A percentile compares a stretch with the other conserved stretches of the same genome.
These are phyloP conservation scores for Coptodon rendalli DNA, from an alignment of 2,113 vertebrate species.

Conservation along the genomic window DNA sequence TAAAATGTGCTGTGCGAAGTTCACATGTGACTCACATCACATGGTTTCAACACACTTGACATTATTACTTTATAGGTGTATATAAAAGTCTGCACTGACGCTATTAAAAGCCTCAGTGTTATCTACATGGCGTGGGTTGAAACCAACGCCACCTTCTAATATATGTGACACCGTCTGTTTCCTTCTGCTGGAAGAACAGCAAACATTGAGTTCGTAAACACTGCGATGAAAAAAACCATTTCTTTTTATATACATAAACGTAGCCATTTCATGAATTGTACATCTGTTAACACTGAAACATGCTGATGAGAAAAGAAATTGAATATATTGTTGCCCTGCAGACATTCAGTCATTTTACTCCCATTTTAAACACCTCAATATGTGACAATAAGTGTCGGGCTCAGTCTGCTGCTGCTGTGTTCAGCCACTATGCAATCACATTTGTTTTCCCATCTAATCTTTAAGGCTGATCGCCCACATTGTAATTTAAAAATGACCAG, in stretches of 20 bases:
- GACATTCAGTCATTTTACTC: neutral
- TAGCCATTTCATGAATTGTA: neutral
- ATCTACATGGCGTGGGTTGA: neutral
- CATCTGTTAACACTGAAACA: neutral
- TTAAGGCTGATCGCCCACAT: neutral
- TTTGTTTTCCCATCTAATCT: slow-evolving; percentile 6
- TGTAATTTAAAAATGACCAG: neutral
- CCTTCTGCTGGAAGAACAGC: neutral
- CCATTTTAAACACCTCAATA: neutral
- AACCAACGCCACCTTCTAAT: slow-evolving; percentile 1
- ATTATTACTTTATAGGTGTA: slow-evolving; percentile 15
- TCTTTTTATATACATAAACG: neutral
- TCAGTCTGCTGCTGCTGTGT: neutral
- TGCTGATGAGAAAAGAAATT: neutral
- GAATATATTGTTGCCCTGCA: neutral
- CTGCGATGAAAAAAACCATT: neutral
- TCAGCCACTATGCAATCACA: neutral
- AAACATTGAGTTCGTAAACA: slow-evolving; percentile 17
- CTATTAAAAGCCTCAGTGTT: neutral
- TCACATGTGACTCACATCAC: neutral
- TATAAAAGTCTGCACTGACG: neutral
- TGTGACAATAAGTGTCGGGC: neutral
- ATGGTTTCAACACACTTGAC: neutral
- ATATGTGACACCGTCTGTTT: neutral
- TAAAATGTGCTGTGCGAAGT: neutral